A percentile compares a stretch with the other conserved stretches of the same genome.
Conservation (phyloP, 2,888 invertebrate species). For the Melinopterus prodromus region DNA sequence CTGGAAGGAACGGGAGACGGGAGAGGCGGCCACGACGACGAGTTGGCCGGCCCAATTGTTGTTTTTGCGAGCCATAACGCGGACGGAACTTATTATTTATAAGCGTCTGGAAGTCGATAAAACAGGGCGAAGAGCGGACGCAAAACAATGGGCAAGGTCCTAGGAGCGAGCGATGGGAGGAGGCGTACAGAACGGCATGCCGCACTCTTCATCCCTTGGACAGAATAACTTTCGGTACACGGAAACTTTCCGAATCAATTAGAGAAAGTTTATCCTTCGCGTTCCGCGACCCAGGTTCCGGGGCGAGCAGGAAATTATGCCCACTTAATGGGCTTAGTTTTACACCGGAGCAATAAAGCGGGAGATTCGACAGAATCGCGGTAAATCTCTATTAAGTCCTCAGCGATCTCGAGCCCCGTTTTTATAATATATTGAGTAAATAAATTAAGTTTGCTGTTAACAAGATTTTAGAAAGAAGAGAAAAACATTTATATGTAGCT, state of each 20-base stretch:
- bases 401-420: neutral
- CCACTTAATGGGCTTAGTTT: constrained; percentile 29
- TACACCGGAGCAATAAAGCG: constrained; percentile 15
- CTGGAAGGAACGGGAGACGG: neutral
- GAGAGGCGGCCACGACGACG: neutral
- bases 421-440: too few species aligned
- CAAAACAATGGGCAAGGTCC: neutral
- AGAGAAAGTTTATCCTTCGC: constrained; percentile 28
- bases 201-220: constrained; percentile 7
- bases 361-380: neutral
- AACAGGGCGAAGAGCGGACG: neutral
- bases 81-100: constrained; percentile 11
- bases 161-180: neutral
- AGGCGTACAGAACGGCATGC: too few species aligned
- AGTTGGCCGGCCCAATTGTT: constrained; percentile 4
- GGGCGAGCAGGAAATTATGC: constrained; percentile 29
- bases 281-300: neutral
- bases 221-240: constrained; percentile 28
- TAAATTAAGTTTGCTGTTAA: too few species aligned
- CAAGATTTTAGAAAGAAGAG: too few species aligned
- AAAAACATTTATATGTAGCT: too few species aligned
- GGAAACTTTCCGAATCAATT: constrained; percentile 32
- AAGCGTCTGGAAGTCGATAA: constrained; percentile 7
- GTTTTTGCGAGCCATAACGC: neutral
- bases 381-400: neutral